Evolutionary conservation across 2,888 invertebrate species (phyloP), one percentile per base, ranked within the genome.

Genomic region (Chrysolina haemoptera): DNA sequence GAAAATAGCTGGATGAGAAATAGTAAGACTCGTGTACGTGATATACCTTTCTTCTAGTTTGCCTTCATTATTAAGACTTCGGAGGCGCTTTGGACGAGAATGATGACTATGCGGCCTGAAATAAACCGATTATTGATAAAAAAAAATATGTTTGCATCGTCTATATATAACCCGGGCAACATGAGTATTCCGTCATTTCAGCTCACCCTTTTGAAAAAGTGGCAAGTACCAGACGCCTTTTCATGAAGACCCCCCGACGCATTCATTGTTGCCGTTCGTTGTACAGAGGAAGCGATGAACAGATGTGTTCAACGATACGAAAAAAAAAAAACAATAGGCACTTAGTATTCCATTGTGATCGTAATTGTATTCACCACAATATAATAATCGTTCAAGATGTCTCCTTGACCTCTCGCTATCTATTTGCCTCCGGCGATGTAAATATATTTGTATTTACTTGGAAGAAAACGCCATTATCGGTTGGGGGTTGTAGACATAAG

Each of bases 391-490:
- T 62, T 40, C 46, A 62, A 14, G 62, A 43, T 18, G 27, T 62
- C 40, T 63, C 63, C 41, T 63, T 70, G 70, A 70, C 70, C 70
- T n/a, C 63, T 16, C 48, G 50, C 48, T 70, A 70, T 70, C 70
- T 43, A 40, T 11, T 53, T 20, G 53, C 53, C 55, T 41, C 55
- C 53, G 6, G 41, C 11, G 46, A 18, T 53, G 67, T 67, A 67
- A 67, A 67, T 67, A 67, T 67, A 67, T 67, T 66, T 66, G 16
- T 67, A 46, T 66, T 66, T 66, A 46, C 50, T 48, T 40, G 53
- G 22, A 53, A 53, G 20, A 18, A n/a, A 53, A 12, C 11, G 53
- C 10, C 2, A 53, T 53, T 22, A 53, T 20, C 18, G 53, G 53
- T 20, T 5, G 18, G 53, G 18, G 22, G 20, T 53, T 53, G 48